phyloP scores from a whole-genome alignment of 2,888 invertebrate species.

The Tenthredo distinguenda region DNA sequence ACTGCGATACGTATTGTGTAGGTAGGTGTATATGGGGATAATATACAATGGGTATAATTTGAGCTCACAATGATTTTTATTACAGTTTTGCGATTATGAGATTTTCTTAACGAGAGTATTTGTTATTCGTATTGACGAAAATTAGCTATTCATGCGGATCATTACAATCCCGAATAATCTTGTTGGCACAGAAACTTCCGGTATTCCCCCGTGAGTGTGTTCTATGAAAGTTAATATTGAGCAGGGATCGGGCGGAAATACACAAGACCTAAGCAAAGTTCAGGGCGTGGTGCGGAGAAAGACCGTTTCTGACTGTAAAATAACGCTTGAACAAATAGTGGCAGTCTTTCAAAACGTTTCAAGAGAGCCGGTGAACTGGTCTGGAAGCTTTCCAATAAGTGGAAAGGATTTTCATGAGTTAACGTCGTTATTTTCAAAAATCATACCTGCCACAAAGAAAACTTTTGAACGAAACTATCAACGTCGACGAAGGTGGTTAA shows the following conservation, averaged over 20 bases:
- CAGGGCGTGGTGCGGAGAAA: not conserved
- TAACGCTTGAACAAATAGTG: constrained; percentile 17
- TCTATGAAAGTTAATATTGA: constrained; percentile 20
- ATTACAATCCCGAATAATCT: not conserved
- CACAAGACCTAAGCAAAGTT: constrained; percentile 36
- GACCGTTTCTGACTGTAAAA: constrained; percentile 28
- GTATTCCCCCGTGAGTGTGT: not conserved
- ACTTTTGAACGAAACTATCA: not conserved
- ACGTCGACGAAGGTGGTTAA: not conserved
- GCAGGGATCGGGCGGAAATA: not conserved
- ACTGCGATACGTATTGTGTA: not conserved
- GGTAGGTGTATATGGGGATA: not conserved
- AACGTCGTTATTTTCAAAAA: not conserved
- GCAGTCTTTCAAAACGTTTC: constrained; percentile 1
- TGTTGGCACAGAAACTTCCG: not conserved
- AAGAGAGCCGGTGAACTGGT: not conserved
- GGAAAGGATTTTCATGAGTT: not conserved
- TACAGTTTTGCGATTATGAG: not conserved
- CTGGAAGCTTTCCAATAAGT: not conserved
- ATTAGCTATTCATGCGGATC: not conserved
- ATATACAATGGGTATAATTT: not conserved
- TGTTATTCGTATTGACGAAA: not conserved
- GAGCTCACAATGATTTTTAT: not conserved
- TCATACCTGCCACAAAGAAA: not conserved
- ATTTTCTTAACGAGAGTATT: not conserved